Evolutionary conservation across 2,113 vertebrate genomes (phyloP).

Genomic region (Orientallactaga bullata): DNA sequence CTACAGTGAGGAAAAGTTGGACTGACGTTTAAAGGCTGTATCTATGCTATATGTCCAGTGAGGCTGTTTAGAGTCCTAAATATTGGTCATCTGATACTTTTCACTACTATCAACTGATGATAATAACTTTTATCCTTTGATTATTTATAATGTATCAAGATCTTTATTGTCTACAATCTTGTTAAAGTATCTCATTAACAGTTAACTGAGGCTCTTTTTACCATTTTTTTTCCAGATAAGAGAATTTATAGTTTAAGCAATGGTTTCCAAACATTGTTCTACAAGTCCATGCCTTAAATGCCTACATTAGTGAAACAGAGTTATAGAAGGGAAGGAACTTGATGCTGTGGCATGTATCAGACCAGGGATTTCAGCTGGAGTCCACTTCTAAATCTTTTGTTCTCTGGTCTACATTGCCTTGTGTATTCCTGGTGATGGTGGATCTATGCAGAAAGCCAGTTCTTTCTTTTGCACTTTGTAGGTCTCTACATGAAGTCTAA

Average conservation of each 20-base stretch:
- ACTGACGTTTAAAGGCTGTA: conserved; percentile 49
- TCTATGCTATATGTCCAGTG: not conserved
- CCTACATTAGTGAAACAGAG: not conserved
- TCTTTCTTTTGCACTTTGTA: not conserved
- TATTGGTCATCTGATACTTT: not conserved
- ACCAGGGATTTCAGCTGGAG: not conserved
- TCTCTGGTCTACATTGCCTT: not conserved
- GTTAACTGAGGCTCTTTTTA: conserved; percentile 9
- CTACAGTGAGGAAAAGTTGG: not conserved
- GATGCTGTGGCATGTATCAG: not conserved
- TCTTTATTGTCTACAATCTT: not conserved
- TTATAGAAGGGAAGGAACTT: not conserved
- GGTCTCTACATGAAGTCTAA: not conserved
- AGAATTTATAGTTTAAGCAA: conserved; percentile 16
- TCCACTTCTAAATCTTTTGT: not conserved
- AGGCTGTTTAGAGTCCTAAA: not conserved
- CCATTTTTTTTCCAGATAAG: not conserved
- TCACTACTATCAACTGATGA: not conserved
- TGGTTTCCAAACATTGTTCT: conserved; percentile 23
- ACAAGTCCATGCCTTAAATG: not conserved
- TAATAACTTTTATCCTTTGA: not conserved
- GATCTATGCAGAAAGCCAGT: not conserved
- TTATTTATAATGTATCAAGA: not conserved
- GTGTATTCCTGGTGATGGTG: not conserved
- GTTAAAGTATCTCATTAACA: conserved; percentile 22